Conservation (phyloP, 2,113 vertebrate genomes). For the Lichenostomus cassidix region DNA sequence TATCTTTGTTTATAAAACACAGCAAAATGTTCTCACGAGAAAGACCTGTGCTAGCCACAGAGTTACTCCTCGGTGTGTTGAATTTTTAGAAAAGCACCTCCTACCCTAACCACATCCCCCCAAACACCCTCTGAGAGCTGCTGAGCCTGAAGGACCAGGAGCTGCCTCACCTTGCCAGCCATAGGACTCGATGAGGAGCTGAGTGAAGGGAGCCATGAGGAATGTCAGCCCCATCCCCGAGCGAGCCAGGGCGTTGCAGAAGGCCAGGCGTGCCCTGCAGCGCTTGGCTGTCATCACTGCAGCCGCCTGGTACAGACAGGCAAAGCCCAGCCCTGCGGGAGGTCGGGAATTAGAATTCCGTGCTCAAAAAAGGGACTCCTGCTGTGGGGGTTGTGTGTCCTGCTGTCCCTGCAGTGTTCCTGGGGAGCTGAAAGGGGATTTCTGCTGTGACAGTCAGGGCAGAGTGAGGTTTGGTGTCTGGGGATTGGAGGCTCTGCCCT, state of each 20-base stretch:
- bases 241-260: slow-evolving; percentile 84
- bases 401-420: rapidly evolving
- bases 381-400: not conserved
- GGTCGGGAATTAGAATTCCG: rapidly evolving
- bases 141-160: rapidly evolving
- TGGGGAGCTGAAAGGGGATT: not conserved
- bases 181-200: slow-evolving; percentile 85
- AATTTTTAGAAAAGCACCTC: not conserved
- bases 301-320: slow-evolving; percentile 85
- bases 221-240: slow-evolving; percentile 93
- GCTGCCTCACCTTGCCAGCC: slow-evolving; percentile 85
- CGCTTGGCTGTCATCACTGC: slow-evolving; percentile 82
- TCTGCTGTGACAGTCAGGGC: not conserved
- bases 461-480: not conserved
- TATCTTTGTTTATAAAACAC: no score
- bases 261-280: slow-evolving; percentile 82
- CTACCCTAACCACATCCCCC: not conserved
- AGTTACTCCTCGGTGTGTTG: rapidly evolving
- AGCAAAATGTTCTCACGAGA: no score
- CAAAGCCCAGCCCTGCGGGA: slow-evolving; percentile 83
- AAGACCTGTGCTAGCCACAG: no score
- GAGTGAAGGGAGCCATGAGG: slow-evolving; percentile 86
- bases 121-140: rapidly evolving
- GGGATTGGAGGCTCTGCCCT: not conserved
- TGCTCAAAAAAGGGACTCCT: not conserved